Evolutionary conservation across 2,888 invertebrate genomes (phyloP), one percentile per base, ranked within the genome.

Genomic region (Nasonovia ribisnigri): DNA sequence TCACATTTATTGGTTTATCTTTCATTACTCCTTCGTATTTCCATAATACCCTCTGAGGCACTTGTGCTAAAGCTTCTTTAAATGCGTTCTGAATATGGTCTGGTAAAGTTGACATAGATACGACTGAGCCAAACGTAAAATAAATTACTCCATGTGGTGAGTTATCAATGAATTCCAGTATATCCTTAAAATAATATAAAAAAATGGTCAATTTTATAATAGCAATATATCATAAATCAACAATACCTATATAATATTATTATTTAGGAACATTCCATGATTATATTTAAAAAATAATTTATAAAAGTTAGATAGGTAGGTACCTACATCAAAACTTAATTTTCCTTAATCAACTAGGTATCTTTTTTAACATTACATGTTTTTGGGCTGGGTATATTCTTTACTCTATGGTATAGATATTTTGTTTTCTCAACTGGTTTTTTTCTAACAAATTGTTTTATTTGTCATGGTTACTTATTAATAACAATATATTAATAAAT

Each of bases 11-110:
- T 29, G 91, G 91, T 54, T 84, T 84, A 24, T 91, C 43, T 43
- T 91, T 84, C 84, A 91, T 84, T 91, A 84, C 84, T n/a, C 84
- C 84, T n/a, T 91, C n/a, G n/a, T n/a, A n/a, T n/a, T n/a, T n/a
- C n/a, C n/a, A n/a, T n/a, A n/a, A n/a, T n/a, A n/a, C n/a, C 91
- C 91, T 84, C 20, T 57, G 91, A 10, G 91, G 84, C 1, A 91
- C 24, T 43, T 42, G n/a, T 20, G 67, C 54, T n/a, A 91, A 29
- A 16, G 43, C 43, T 8, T 91, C 57, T 84, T 29, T 43, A 3
- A 91, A 54, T 3, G n/a, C 57, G 1, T 29, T 54, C 10, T 26
- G 84, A 43, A 84, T n/a, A 24, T 43, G 42, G 26, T 54, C 54
- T 5, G 91, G 91, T 29, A 91, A 43, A 1, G 91, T 84, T 0